Conservation (phyloP, 1,140 invertebrate species). For the Platyscapa corneri region DNA sequence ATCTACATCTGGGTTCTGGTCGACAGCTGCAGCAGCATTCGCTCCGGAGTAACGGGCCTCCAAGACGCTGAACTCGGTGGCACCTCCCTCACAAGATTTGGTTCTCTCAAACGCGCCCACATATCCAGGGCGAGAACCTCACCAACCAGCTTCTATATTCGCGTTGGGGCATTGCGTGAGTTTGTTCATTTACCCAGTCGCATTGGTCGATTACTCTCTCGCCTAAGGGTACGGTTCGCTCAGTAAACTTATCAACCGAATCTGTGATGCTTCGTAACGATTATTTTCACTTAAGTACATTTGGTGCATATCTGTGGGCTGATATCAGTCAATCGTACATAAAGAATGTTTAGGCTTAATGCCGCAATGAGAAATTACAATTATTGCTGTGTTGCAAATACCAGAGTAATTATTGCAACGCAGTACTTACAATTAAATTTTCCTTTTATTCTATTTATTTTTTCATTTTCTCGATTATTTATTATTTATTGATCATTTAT, state of each 20-base stretch:
- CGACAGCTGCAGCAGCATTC: constrained; percentile 75
- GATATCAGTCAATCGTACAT: not conserved
- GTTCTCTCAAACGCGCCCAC: constrained; percentile 77
- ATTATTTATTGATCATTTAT: not conserved
- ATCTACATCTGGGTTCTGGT: constrained; percentile 80
- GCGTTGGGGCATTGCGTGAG: constrained; percentile 81
- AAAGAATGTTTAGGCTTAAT: not conserved
- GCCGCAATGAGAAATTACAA: not conserved
- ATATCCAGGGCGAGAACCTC: constrained; percentile 75
- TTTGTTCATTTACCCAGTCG: not conserved
- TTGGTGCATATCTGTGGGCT: not conserved
- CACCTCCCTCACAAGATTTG: constrained; percentile 74
- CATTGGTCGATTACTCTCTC: not conserved
- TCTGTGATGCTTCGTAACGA: not conserved
- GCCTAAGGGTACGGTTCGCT: too few species aligned
- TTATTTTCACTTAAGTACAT: not conserved
- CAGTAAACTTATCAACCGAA: too few species aligned
- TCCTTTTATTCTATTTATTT: not conserved
- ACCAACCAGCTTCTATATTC: constrained; percentile 79
- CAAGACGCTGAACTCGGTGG: constrained; percentile 72
- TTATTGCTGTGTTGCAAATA: not conserved
- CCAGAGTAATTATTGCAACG: not conserved
- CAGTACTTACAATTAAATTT: not conserved
- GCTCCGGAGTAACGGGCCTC: constrained; percentile 56
- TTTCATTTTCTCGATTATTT: not conserved